Evolutionary conservation across 2,888 invertebrate species (phyloP).

Genomic region (Phengaris alcon): DNA sequence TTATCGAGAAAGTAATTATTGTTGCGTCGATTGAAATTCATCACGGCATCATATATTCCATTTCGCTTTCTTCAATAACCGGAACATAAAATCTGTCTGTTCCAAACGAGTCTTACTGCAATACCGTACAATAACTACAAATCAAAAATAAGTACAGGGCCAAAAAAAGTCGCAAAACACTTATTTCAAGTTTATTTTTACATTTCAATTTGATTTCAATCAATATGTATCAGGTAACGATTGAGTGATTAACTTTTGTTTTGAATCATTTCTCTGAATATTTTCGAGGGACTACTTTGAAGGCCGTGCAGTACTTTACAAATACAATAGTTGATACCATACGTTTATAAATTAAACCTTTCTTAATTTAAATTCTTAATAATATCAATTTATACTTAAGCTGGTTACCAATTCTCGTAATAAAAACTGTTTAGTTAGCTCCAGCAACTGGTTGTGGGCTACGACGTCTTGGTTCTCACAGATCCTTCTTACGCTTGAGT

Average conservation of each 20-base stretch:
- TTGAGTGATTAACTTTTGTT: slow-evolving; percentile 5
- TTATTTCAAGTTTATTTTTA: neutral
- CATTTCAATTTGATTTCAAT: neutral
- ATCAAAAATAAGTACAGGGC: too few relatives aligned
- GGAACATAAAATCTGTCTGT: slow-evolving; percentile 7
- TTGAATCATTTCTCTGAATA: neutral
- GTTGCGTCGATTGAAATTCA: neutral
- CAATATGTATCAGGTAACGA: neutral
- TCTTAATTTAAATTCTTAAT: neutral
- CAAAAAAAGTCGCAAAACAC: neutral
- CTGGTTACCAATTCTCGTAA: too few relatives aligned
- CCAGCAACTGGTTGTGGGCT: too few relatives aligned
- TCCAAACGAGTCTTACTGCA: neutral
- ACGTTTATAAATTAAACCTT: neutral
- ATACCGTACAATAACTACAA: too few relatives aligned
- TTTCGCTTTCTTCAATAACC: slow-evolving; percentile 23
- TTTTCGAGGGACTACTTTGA: neutral
- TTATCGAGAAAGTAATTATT: slow-evolving; percentile 19
- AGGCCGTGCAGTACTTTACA: neutral
- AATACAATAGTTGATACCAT: neutral
- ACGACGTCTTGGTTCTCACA: too few relatives aligned
- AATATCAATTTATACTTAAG: neutral
- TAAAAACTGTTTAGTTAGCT: too few relatives aligned
- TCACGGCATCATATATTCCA: slow-evolving; percentile 9
- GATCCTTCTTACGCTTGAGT: too few relatives aligned